These are phyloP conservation scores for Philereme vetulata DNA, from an alignment of 2,888 invertebrate genomes.

Conservation along the genomic window DNA sequence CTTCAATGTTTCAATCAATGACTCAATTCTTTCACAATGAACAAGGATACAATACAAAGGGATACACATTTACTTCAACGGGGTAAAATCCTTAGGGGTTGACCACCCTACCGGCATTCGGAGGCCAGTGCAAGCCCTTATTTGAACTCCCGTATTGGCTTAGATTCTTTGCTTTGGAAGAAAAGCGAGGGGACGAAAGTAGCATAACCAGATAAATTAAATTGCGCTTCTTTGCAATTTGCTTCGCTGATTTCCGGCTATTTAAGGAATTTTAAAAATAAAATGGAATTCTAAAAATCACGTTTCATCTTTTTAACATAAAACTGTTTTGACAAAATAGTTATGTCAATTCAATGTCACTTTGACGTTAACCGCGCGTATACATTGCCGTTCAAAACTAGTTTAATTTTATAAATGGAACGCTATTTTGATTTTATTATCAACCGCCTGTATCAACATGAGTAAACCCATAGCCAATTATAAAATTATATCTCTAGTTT, in stretches of 20 bases:
- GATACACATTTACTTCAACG: slow-evolving; percentile 40
- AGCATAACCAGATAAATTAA: slow-evolving; percentile 26
- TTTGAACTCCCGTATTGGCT: slow-evolving; percentile 67
- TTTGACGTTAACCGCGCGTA: neutral
- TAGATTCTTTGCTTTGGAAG: slow-evolving; percentile 53
- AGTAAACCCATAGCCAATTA: slow-evolving; percentile 43
- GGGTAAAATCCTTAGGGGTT: slow-evolving; percentile 43
- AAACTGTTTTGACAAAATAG: too few relatives aligned
- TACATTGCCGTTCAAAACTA: neutral
- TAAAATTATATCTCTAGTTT: slow-evolving; percentile 48
- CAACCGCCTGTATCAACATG: slow-evolving; percentile 15
- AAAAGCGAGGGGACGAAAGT: slow-evolving; percentile 26
- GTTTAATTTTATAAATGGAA: slow-evolving; percentile 2
- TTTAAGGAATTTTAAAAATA: slow-evolving; percentile 10
- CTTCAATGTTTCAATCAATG: slow-evolving; percentile 5
- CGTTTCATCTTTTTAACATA: neutral
- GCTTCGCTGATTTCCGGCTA: slow-evolving; percentile 20
- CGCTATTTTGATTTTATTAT: slow-evolving; percentile 10
- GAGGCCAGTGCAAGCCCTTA: slow-evolving; percentile 55
- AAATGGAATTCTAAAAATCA: neutral
- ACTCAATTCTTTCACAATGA: slow-evolving; percentile 30
- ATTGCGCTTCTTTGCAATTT: slow-evolving; percentile 24
- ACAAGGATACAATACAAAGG: slow-evolving; percentile 30
- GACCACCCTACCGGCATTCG: slow-evolving; percentile 33
- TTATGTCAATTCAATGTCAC: neutral